Evolutionary conservation across 2,888 invertebrate genomes (phyloP).

Genomic region (Ephialtes manifestator): DNA sequence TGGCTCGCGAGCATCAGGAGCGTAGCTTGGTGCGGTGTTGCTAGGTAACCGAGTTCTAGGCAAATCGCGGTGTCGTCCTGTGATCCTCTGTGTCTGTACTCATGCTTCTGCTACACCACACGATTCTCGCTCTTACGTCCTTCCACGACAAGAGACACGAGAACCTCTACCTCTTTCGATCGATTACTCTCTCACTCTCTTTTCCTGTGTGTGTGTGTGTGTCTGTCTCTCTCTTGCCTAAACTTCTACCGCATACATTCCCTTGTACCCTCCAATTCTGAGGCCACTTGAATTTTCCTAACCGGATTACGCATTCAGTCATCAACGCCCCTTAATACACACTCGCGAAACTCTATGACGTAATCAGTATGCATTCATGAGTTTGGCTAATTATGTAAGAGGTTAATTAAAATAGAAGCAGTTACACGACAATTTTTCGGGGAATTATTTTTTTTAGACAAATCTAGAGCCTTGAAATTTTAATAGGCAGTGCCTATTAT

Average conservation of each 20-base stretch:
- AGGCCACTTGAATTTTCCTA: constrained; percentile 31
- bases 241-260: constrained; percentile 5
- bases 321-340: constrained; percentile 4
- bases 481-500: too few species aligned
- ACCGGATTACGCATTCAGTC: constrained; percentile 31
- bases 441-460: too few species aligned
- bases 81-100: constrained; percentile 45
- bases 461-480: too few species aligned
- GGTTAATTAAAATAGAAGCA: not conserved
- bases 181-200: constrained; percentile 48
- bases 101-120: constrained; percentile 62
- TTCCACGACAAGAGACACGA: constrained; percentile 60
- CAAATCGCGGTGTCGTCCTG: constrained; percentile 66
- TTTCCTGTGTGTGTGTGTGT: not conserved
- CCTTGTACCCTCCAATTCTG: not conserved
- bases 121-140: constrained; percentile 64
- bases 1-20: constrained; percentile 19
- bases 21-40: constrained; percentile 64
- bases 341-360: constrained; percentile 1
- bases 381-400: not conserved
- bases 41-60: constrained; percentile 70
- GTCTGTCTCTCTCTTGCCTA: constrained; percentile 4
- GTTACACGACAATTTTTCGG: too few species aligned
- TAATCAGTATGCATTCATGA: constrained; percentile 1
- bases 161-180: constrained; percentile 54